Evolutionary conservation across 2,113 vertebrate species (phyloP).

Genomic region (Aspiorhynchus laticeps): DNA sequence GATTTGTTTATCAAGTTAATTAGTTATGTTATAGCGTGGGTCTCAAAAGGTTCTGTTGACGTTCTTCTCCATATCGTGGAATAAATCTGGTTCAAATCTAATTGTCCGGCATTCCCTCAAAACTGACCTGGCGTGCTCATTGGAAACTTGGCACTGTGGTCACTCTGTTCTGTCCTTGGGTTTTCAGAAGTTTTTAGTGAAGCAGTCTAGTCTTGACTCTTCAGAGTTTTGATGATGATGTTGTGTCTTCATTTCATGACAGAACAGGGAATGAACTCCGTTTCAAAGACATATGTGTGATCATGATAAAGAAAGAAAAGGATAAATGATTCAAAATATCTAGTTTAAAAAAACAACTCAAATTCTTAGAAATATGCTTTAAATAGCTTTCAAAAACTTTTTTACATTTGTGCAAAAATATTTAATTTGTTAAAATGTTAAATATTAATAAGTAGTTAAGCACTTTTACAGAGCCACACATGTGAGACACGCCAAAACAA

Average conservation of each 20-base stretch:
- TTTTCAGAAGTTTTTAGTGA: not conserved
- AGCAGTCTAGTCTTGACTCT: not conserved
- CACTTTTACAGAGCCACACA: not conserved
- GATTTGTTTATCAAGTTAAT: conserved; percentile 37
- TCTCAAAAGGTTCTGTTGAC: conserved; percentile 3
- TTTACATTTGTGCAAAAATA: not conserved
- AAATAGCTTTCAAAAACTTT: not conserved
- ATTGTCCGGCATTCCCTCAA: not conserved
- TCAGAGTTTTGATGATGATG: not conserved
- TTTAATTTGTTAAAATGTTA: not conserved
- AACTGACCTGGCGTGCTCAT: not conserved
- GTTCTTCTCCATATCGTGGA: not conserved
- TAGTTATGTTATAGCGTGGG: not conserved
- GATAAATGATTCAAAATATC: not conserved
- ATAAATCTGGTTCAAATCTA: conserved; percentile 27
- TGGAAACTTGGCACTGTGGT: conserved; percentile 24
- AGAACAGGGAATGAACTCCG: not conserved
- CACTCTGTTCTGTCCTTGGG: not conserved
- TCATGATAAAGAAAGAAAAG: not conserved
- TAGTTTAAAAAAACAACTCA: not conserved
- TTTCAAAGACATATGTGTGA: not conserved
- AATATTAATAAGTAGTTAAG: not conserved
- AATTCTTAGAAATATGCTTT: not conserved
- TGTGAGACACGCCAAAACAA: not conserved
- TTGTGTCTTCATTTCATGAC: not conserved